These are phyloP conservation scores for Arrhopalites spinosus DNA, from an alignment of 2,888 invertebrate genomes.

Conservation along the genomic window DNA sequence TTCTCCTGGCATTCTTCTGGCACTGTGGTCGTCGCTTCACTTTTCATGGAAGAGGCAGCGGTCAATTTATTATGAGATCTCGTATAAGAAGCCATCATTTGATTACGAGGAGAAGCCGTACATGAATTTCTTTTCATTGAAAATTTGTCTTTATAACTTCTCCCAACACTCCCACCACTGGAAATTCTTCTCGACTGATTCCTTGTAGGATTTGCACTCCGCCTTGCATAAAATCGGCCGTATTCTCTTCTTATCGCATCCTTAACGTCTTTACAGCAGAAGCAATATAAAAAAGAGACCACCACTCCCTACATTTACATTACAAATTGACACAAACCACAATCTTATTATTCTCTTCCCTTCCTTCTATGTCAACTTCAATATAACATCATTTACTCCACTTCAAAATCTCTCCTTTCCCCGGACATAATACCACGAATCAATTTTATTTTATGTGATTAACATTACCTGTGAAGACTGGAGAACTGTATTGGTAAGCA, in stretches of 20 bases:
- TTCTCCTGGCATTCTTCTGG: too few relatives aligned
- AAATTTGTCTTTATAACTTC: conserved; percentile 56
- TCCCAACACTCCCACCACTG: conserved; percentile 64
- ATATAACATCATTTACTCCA: too few relatives aligned
- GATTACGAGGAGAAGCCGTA: neutral
- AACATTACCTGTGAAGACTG: conserved; percentile 54
- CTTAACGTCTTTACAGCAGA: conserved; percentile 50
- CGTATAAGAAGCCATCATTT: neutral
- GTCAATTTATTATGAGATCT: neutral
- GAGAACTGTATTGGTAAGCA: conserved; percentile 47
- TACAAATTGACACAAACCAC: neutral
- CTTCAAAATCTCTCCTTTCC: too few relatives aligned
- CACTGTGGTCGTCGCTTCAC: too few relatives aligned
- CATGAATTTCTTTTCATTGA: conserved; percentile 6
- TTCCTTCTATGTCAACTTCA: too few relatives aligned
- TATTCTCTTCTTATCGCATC: conserved; percentile 53
- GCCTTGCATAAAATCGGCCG: conserved; percentile 45
- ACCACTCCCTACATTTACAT: conserved; percentile 48
- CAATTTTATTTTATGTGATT: too few relatives aligned
- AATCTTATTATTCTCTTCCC: too few relatives aligned
- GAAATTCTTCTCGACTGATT: conserved; percentile 77
- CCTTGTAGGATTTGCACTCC: conserved; percentile 33
- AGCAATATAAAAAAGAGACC: conserved; percentile 53
- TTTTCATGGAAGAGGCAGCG: too few relatives aligned
- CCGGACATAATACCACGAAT: too few relatives aligned